phyloP scores from a whole-genome alignment of 2,888 invertebrate species.

The Megalurothrips usitatus region DNA sequence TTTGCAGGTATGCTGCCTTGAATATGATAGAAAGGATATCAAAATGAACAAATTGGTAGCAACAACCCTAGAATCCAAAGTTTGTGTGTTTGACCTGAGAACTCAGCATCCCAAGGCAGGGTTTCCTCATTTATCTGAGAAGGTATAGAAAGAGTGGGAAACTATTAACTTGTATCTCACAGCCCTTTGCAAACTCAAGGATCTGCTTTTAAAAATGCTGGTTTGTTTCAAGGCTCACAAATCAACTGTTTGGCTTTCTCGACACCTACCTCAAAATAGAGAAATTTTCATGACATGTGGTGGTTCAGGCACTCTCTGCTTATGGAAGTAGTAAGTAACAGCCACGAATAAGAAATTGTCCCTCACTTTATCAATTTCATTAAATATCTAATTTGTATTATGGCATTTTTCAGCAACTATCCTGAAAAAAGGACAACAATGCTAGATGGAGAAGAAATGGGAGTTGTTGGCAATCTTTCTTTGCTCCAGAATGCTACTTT shows the following conservation, averaged over 20 bases:
- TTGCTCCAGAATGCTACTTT: conserved; percentile 75
- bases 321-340: conserved; percentile 89
- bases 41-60: conserved; percentile 91
- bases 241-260: conserved; percentile 84
- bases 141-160: conserved; percentile 46
- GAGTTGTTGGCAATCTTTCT: conserved; percentile 70
- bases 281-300: conserved; percentile 89
- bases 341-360: neutral
- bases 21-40: conserved; percentile 91
- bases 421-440: conserved; percentile 69
- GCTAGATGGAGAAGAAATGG: conserved; percentile 68
- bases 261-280: conserved; percentile 89
- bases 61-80: conserved; percentile 85
- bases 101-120: conserved; percentile 84
- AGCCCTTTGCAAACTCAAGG: neutral
- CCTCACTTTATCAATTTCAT: neutral
- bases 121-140: conserved; percentile 61
- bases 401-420: conserved; percentile 58
- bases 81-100: conserved; percentile 82
- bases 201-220: neutral
- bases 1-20: conserved; percentile 67
- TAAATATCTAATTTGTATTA: conserved; percentile 24
- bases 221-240: conserved; percentile 49
- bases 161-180: neutral
- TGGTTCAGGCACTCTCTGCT: conserved; percentile 79